phyloP scores from a whole-genome alignment of 2,113 vertebrate species.

The Apteryx mantelli region DNA sequence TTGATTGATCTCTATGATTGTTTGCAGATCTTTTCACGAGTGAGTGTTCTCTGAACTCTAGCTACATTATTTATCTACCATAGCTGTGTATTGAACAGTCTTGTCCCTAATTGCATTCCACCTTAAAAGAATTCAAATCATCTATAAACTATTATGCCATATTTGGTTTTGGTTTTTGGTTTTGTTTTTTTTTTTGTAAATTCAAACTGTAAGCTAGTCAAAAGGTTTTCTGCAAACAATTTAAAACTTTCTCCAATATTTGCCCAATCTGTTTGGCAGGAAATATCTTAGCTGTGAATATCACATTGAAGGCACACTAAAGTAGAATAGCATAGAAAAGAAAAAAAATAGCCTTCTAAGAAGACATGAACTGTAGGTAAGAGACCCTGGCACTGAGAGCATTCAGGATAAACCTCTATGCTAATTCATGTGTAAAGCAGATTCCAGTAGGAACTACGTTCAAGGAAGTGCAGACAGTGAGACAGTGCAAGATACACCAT shows the following conservation, averaged over 20 bases:
- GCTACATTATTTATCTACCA: not conserved
- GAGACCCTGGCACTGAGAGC: not conserved
- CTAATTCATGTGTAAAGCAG: constrained; percentile 14
- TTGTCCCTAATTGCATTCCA: not conserved
- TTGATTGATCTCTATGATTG: not conserved
- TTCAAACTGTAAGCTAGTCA: not conserved
- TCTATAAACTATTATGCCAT: not conserved
- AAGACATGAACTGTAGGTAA: not conserved
- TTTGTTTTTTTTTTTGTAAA: not conserved
- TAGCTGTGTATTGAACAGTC: not conserved
- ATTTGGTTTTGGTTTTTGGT: not conserved
- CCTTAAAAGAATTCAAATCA: not conserved
- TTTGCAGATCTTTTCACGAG: not conserved
- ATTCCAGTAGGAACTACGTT: not conserved
- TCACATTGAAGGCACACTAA: not conserved
- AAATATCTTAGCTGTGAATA: not conserved
- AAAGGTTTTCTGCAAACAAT: not conserved
- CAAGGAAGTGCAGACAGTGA: not conserved
- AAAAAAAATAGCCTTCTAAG: not conserved
- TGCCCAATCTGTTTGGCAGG: not conserved
- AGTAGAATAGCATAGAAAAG: not conserved
- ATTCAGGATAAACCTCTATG: not conserved
- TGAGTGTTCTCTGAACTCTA: not conserved
- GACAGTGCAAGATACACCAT: rapidly evolving
- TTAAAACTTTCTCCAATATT: not conserved